Conservation (phyloP, 2,113 vertebrate species). For the Danio rerio region DNA sequence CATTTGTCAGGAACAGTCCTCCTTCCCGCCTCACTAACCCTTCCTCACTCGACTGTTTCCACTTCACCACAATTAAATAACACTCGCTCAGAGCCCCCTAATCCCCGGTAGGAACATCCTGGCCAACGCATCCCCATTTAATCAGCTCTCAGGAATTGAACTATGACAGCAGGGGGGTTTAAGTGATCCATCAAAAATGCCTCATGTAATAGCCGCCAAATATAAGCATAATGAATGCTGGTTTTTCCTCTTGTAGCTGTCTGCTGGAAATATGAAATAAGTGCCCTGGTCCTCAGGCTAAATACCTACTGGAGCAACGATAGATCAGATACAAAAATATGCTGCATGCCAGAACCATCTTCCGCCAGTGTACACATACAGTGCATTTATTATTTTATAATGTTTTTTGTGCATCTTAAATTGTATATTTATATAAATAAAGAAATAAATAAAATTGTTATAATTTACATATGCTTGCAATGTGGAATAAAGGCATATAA, state of each 20-base stretch:
- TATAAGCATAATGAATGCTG: conserved; percentile 44
- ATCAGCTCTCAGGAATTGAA: conserved; percentile 54
- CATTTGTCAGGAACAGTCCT: conserved; percentile 40
- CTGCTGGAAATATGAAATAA: conserved; percentile 29
- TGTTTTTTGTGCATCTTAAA: neutral
- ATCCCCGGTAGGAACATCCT: conserved; percentile 17
- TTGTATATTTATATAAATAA: neutral
- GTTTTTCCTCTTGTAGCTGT: conserved; percentile 9
- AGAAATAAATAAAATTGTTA: too few species aligned
- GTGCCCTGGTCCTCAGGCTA: conserved; percentile 25
- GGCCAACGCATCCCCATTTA: conserved; percentile 39
- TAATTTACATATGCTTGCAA: too few species aligned
- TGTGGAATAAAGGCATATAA: too few species aligned
- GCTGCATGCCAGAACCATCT: neutral
- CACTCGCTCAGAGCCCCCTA: conserved; percentile 37
- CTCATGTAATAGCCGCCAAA: conserved; percentile 35
- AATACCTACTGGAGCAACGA: conserved; percentile 23
- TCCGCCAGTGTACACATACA: too few species aligned
- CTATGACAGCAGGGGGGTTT: conserved; percentile 38
- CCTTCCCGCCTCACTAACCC: conserved; percentile 42
- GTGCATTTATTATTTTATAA: neutral
- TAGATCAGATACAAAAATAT: neutral
- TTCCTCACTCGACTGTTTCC: conserved; percentile 27
- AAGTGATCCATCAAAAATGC: conserved; percentile 49
- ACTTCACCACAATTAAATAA: conserved; percentile 48